phyloP scores from a whole-genome alignment of 2,797 vertebrate genomes.

The Atherinosoma microstoma region DNA sequence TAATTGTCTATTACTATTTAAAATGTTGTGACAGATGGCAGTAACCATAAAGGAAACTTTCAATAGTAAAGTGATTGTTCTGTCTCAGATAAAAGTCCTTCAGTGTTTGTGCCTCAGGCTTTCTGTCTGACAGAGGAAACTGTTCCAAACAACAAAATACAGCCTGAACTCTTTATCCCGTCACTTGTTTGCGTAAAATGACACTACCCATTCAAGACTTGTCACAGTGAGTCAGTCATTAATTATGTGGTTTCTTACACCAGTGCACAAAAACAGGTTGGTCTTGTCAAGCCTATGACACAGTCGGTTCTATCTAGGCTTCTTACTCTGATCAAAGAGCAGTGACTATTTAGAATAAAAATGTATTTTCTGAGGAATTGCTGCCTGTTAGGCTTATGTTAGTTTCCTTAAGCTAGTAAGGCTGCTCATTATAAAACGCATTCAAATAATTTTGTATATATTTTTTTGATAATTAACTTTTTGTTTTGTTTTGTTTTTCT shows the following conservation, averaged over 20 bases:
- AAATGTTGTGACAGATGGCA: slow-evolving; percentile 24
- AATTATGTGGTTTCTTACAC: slow-evolving; percentile 77
- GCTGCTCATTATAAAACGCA: not conserved
- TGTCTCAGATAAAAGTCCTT: slow-evolving; percentile 16
- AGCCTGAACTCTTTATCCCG: slow-evolving; percentile 55
- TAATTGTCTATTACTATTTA: not conserved
- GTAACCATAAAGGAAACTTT: slow-evolving; percentile 18
- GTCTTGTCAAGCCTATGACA: slow-evolving; percentile 79
- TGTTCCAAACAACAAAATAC: slow-evolving; percentile 50
- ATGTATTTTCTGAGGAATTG: not conserved
- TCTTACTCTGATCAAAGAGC: slow-evolving; percentile 41
- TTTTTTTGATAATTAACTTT: not conserved
- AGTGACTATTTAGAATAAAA: not conserved
- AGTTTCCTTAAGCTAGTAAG: too few relatives aligned
- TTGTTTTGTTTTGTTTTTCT: not conserved
- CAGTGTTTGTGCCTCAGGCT: not conserved
- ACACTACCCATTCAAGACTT: slow-evolving; percentile 68
- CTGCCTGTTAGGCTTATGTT: not conserved
- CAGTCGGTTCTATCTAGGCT: slow-evolving; percentile 30
- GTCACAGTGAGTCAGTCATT: slow-evolving; percentile 79
- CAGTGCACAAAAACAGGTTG: slow-evolving; percentile 84
- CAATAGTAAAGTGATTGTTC: slow-evolving; percentile 22
- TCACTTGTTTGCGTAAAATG: slow-evolving; percentile 68
- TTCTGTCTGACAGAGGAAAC: slow-evolving; percentile 38
- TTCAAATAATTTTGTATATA: not conserved